These are phyloP conservation scores for Phytoseiulus persimilis DNA, from an alignment of 2,888 invertebrate genomes.

Conservation along the genomic window DNA sequence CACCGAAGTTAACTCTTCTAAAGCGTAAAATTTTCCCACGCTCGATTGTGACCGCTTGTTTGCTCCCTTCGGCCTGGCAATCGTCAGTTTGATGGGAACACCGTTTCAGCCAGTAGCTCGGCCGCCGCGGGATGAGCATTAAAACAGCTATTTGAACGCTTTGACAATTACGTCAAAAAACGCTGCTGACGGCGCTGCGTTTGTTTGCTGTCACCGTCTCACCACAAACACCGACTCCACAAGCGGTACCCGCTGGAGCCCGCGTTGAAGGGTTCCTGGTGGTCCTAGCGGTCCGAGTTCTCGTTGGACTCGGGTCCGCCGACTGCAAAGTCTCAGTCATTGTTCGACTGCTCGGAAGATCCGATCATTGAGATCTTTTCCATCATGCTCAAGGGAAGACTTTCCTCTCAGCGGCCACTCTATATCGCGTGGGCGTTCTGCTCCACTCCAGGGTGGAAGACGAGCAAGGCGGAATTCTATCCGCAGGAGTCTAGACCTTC, in stretches of 20 bases:
- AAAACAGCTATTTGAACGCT: not conserved
- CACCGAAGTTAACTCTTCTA: not conserved
- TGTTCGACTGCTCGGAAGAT: not conserved
- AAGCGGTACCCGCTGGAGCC: not conserved
- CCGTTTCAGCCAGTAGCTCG: not conserved
- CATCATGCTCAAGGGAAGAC: too few species aligned
- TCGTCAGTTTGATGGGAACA: not conserved
- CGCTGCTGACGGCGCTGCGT: not conserved
- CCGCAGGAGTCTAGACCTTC: not conserved
- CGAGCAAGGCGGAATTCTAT: too few species aligned
- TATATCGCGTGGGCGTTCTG: too few species aligned
- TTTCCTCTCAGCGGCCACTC: too few species aligned
- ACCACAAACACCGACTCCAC: too few species aligned
- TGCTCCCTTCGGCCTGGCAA: not conserved
- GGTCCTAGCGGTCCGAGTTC: not conserved
- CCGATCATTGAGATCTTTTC: not conserved
- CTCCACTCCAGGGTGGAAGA: too few species aligned
- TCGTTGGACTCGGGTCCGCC: not conserved
- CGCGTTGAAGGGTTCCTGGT: not conserved
- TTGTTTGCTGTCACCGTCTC: not conserved
- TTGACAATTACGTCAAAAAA: not conserved
- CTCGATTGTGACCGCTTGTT: slow-evolving; percentile 5
- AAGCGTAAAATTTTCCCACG: not conserved
- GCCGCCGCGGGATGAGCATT: not conserved
- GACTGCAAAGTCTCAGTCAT: not conserved